A percentile compares a stretch with the other conserved stretches of the same genome.
These are phyloP conservation scores for Tridacna gigas DNA, from an alignment of 2,888 invertebrate species.

Conservation along the genomic window DNA sequence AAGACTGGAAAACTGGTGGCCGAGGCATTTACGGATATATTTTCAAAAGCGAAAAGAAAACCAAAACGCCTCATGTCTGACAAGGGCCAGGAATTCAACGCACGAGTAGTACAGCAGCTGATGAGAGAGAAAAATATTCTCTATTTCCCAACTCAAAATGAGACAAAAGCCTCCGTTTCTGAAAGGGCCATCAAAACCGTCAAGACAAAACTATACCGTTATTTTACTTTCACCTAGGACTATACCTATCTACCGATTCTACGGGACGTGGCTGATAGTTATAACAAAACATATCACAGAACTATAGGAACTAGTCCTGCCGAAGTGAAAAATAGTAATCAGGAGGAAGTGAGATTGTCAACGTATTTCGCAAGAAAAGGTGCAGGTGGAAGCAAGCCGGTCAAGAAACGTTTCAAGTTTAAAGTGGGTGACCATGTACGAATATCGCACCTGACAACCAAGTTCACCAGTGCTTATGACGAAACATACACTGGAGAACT, in stretches of 20 bases:
- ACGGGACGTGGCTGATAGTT: too few relatives aligned
- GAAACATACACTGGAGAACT: slow-evolving; percentile 59
- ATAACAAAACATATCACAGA: slow-evolving; percentile 56
- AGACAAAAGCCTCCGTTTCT: too few relatives aligned
- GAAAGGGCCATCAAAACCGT: too few relatives aligned
- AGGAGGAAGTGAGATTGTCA: slow-evolving; percentile 47
- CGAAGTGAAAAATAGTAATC: slow-evolving; percentile 45
- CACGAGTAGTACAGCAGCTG: too few relatives aligned
- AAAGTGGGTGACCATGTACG: slow-evolving; percentile 60
- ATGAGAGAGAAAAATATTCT: too few relatives aligned
- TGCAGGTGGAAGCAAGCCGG: neutral
- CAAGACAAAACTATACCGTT: neutral
- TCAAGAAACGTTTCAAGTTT: slow-evolving; percentile 46
- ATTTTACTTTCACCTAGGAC: neutral
- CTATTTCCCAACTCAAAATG: too few relatives aligned
- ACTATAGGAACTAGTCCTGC: slow-evolving; percentile 61
- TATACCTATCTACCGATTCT: too few relatives aligned
- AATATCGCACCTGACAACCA: slow-evolving; percentile 31
- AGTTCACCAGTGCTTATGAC: slow-evolving; percentile 58
- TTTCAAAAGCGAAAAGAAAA: slow-evolving; percentile 13
- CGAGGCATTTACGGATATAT: slow-evolving; percentile 50
- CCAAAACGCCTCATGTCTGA: neutral
- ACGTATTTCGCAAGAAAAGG: slow-evolving; percentile 32
- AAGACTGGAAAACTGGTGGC: slow-evolving; percentile 54
- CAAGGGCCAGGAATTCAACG: too few relatives aligned